Base-by-base conservation (phyloP, 1,140 invertebrate species). In the Hyposmocoma kahamanoa region DNA sequence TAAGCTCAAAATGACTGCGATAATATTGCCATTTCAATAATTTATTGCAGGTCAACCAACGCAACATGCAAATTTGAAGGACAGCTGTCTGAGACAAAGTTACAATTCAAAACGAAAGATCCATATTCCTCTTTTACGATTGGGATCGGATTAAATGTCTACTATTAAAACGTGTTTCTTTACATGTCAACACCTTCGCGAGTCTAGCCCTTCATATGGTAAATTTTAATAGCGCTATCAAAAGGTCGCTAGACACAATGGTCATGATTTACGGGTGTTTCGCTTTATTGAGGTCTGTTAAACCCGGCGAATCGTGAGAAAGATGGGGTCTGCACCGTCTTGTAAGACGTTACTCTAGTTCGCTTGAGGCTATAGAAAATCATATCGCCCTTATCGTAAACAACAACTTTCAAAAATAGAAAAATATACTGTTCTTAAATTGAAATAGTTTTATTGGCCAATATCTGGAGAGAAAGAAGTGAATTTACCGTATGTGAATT, bases 181-280 rank as follows among this genome's bases (percentile, higher is more conserved):
- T 65, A 68, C 57, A 47, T 76, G 72, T 83, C 81, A 74, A 84
- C 79, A 84, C 81, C 77, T 80, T 81, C 77, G 65, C 70, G 72
- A 30, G 61, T 83, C 79, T 83, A 84, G 72, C 77, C 77, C 72
- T 81, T 78, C 63, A 70, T 76, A 82, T 78, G 73, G 60, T 81
- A 83, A 76, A 74, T n/a, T n/a, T n/a, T n/a, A n/a, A n/a, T 62
- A 74, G 65, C 47, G 42, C 53, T 56, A 76, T 74, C 53, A 76
- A 84, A 81, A 75, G 74, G 70, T 79, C 66, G 66, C 62, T 39
- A 39, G 47, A 50, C 47, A 81, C 78, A 84, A 81, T 65, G 56
- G 49, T 68, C 62, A 73, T 82, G 81, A 84, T 81, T 84, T 84
- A 84, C 81, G 77, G 62, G 57, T 73, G 65, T 67, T 75, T 63